Conservation (phyloP, 2,888 invertebrate species). For the Smittia aterrima region DNA sequence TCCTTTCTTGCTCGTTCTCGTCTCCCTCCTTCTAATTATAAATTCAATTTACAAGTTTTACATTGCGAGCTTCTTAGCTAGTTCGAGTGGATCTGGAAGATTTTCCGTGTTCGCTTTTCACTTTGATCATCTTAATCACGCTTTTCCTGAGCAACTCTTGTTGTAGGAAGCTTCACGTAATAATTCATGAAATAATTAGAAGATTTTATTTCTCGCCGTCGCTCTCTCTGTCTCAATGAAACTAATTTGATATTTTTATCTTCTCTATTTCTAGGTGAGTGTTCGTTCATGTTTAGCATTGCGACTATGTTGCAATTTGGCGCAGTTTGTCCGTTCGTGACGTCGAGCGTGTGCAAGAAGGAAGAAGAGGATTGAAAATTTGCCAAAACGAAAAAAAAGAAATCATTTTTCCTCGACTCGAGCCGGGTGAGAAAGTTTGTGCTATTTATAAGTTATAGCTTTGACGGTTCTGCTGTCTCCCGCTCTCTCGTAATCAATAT, state of each 20-base stretch:
- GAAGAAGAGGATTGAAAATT: no score
- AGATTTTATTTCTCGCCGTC: conserved; percentile 16
- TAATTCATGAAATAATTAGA: conserved; percentile 27
- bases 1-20: conserved; percentile 8
- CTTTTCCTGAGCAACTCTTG: neutral
- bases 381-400: no score
- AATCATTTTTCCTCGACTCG: no score
- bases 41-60: conserved; percentile 36
- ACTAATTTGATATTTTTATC: conserved; percentile 21
- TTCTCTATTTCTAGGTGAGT: conserved; percentile 36
- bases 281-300: neutral
- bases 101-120: neutral
- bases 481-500: neutral
- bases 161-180: conserved; percentile 8
- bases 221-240: neutral
- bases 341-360: no score
- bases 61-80: neutral
- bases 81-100: neutral
- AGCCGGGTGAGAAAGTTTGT: no score
- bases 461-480: no score
- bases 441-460: no score
- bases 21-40: conserved; percentile 29
- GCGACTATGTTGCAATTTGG: neutral
- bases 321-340: no score
- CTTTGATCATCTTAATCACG: neutral